Percentiles rank a stretch among this genome's conserved stretches.
Evolutionary conservation across 2,888 invertebrate species (phyloP).

Genomic region (Disparrhopalites patrizii): DNA sequence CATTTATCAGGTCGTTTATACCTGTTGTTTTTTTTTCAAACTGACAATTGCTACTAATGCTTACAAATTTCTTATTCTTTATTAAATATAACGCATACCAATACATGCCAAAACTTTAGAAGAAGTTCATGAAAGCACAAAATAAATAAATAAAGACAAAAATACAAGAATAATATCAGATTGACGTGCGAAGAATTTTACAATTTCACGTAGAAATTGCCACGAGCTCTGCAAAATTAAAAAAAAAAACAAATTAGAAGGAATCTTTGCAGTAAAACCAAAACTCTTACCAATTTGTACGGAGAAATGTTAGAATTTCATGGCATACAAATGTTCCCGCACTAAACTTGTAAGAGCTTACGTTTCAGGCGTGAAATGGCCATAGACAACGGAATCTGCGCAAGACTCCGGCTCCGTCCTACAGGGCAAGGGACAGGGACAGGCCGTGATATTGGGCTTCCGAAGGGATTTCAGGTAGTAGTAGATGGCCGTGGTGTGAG

Average conservation of each 20-base stretch:
- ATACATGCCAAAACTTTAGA: not conserved
- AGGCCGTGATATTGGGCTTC: not conserved
- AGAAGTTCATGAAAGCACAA: not conserved
- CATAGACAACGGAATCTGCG: not conserved
- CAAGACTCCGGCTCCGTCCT: not conserved
- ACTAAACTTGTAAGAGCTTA: not conserved
- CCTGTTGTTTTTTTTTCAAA: not conserved
- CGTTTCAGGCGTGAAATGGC: not conserved
- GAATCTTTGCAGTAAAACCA: not conserved
- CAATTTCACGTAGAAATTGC: constrained; percentile 16
- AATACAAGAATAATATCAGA: constrained; percentile 1
- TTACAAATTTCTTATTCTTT: not conserved
- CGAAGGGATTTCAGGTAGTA: constrained; percentile 22
- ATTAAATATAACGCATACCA: not conserved
- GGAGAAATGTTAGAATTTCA: not conserved
- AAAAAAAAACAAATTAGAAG: not conserved
- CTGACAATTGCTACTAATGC: not conserved
- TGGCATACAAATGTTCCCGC: too few relatives aligned
- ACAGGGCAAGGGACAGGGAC: not conserved
- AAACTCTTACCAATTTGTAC: not conserved
- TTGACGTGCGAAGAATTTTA: not conserved
- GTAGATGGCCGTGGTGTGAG: constrained; percentile 15
- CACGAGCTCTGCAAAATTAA: constrained; percentile 7
- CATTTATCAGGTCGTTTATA: too few relatives aligned
- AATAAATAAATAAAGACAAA: not conserved